Evolutionary conservation across 2,113 vertebrate genomes (phyloP), one percentile per base, ranked within the genome.

Genomic region (Eleginops maclovinus): DNA sequence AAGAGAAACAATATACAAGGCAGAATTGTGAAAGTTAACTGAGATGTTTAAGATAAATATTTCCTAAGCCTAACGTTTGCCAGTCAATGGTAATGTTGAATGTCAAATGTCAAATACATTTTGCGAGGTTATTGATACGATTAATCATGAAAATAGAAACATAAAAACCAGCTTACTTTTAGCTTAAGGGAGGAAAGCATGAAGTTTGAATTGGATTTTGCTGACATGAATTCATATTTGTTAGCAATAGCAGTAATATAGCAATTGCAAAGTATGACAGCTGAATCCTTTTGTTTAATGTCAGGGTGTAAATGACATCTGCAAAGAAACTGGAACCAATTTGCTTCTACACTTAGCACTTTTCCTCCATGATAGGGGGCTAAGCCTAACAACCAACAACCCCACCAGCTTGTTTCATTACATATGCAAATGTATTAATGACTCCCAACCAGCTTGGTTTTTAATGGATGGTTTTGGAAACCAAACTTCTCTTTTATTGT

Each of bases 21-120:
- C 28, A 41, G 22, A 62, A 14, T 43, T 47, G 21, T 59, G 40
- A 75, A 61, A 62, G 47, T 79, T 50, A 65, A 75, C n/a, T 56
- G 24, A 79, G 61, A 82, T 87, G 40, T 36, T 75, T 44, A 62
- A 67, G 62, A 84, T 77, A 49, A 46, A 79, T 65, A 55, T 71
- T 87, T 88, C 79, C 77, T 75, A 24, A 71, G 63, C 19, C 21
- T 77, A 21, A 19, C 28, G 62, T 19, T 74, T 88, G 83, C 14
- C 67, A 77, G 79, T 85, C 73, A 83, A 74, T 60, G 43, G 43
- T 64, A 65, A 78, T 82, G 78, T 19, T 81, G 31, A 85, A 83
- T 81, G 72, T 73, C 65, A 84, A 85, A 84, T 75, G 77, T 79
- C 72, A 79, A 53, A 68, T 31, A 36, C 10, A 1, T 77, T 83